Percentiles rank a stretch among this genome's conserved stretches.
These are phyloP conservation scores for Melolontha melolontha DNA, from an alignment of 2,888 invertebrate species.

Conservation along the genomic window DNA sequence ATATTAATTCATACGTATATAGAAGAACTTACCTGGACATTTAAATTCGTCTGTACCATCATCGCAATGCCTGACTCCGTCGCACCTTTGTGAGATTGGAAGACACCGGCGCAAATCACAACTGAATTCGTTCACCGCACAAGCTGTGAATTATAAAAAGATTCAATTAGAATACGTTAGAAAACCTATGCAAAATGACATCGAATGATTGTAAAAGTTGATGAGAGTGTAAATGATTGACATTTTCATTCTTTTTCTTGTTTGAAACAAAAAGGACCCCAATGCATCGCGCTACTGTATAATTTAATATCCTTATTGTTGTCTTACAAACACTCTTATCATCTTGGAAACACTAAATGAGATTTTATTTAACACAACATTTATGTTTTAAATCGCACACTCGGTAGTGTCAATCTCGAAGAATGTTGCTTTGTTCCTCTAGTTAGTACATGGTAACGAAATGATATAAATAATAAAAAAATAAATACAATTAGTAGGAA, in stretches of 20 bases:
- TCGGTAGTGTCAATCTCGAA: too few relatives aligned
- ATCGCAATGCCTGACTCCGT: constrained; percentile 71
- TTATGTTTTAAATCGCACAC: too few relatives aligned
- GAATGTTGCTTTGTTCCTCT: not conserved
- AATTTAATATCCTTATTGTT: too few relatives aligned
- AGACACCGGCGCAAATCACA: constrained; percentile 75
- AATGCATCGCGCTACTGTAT: too few relatives aligned
- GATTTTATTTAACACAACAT: too few relatives aligned
- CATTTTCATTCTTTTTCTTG: not conserved
- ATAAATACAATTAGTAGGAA: constrained; percentile 3
- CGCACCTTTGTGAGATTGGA: constrained; percentile 69
- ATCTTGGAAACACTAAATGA: too few relatives aligned
- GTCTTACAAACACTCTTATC: too few relatives aligned
- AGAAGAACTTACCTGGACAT: constrained; percentile 63
- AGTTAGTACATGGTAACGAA: constrained; percentile 24
- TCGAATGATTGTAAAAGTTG: constrained; percentile 11
- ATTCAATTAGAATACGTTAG: constrained; percentile 29
- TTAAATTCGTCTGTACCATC: constrained; percentile 77
- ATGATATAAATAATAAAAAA: constrained; percentile 17
- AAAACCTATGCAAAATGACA: constrained; percentile 41
- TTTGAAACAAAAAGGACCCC: too few relatives aligned
- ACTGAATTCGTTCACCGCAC: constrained; percentile 70
- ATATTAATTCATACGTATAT: too few relatives aligned
- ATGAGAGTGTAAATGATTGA: constrained; percentile 26
- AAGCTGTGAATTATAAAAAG: constrained; percentile 63